Evolutionary conservation across 1,140 invertebrate genomes (phyloP), one percentile per base, ranked within the genome.

Genomic region (Philaenus spumarius): DNA sequence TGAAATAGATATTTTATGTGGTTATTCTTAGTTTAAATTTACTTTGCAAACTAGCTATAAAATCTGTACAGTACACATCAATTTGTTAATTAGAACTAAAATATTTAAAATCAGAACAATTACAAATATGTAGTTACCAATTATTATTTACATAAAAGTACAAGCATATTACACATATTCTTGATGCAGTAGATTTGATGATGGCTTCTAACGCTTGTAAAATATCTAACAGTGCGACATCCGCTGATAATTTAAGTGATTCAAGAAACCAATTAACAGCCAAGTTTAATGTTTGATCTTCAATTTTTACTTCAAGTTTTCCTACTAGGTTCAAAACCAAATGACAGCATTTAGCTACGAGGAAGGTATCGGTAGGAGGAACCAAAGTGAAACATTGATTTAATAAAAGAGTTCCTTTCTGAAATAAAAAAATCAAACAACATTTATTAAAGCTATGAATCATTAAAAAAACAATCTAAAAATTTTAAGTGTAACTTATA

Each of bases 201-300:
- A 53, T 22, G 22, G 50, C 50, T 20, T 62, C 50, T 14, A 62
- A n/a, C 5, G 55, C 60, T 24, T 34, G 30, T 7, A 62, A 26
- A 1, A 62, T 46, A 34, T 62, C 60, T 17, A 58, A 14, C 2
- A 58, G 19, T 11, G 60, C 60, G n/a, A 59, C 20, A 30, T 58
- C 42, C 0, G 55, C 56, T 43, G 46, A 52, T 30, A n/a, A 14
- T n/a, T 40, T 12, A 11, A 57, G 45, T 6, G 43, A 39, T 7
- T 50, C 19, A 11, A 43, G 43, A 37, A 43, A 43, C 55, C 55
- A 57, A 23, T 14, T 34, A 26, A 57, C 45, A 40, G 45, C 43
- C 1, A 50, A 22, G 34, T 39, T 15, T 23, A 57, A 34, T 15
- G 45, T 12, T 20, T 43, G 24, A 22, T 50, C 45, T 11, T 48